These are phyloP conservation scores for Rissa tridactyla DNA, from an alignment of 2,113 vertebrate species.

Conservation along the genomic window DNA sequence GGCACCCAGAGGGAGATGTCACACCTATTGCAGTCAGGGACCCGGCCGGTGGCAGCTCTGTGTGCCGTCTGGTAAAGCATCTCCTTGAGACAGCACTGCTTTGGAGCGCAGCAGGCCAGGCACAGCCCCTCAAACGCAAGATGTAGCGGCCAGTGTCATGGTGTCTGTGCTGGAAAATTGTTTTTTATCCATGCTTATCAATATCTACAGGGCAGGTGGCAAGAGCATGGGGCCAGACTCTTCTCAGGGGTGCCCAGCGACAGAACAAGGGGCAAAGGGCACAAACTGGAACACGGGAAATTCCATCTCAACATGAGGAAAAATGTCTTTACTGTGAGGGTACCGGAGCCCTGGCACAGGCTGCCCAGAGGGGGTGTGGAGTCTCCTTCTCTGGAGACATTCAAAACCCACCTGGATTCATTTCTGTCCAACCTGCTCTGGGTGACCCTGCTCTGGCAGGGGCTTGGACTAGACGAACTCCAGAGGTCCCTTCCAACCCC, in stretches of 20 bases:
- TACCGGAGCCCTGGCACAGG: background rate
- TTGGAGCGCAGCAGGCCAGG: background rate
- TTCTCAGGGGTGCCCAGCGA: background rate
- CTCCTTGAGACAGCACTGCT: background rate
- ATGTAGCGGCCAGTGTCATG: accelerated
- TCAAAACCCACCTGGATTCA: background rate
- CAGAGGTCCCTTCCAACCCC: background rate
- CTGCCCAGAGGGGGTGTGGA: background rate
- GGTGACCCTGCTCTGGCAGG: too few species aligned
- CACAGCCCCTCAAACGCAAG: background rate
- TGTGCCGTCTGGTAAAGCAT: accelerated
- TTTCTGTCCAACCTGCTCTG: too few species aligned
- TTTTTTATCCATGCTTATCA: background rate
- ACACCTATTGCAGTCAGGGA: background rate
- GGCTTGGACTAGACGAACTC: background rate
- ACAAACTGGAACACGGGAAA: background rate
- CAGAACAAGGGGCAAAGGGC: background rate
- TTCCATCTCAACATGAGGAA: background rate
- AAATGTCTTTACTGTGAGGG: background rate
- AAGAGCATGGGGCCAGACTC: background rate
- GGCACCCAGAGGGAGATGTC: background rate
- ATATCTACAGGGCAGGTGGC: background rate
- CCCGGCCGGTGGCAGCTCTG: accelerated
- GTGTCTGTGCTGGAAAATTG: background rate
- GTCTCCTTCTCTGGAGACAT: background rate